phyloP scores from a whole-genome alignment of 2,113 vertebrate genomes.

The Micromys minutus region DNA sequence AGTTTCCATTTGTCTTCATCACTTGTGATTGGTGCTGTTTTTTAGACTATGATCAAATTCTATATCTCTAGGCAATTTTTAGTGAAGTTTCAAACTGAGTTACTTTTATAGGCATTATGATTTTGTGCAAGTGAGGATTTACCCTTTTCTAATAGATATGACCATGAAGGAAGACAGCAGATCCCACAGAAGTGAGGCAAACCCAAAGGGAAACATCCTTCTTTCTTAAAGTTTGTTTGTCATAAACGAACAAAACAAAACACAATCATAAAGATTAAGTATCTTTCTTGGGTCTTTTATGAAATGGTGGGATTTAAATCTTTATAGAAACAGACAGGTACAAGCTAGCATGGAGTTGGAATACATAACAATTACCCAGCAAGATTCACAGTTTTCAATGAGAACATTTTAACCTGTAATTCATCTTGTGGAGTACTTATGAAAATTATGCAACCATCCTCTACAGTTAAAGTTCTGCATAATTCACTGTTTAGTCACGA shows the following conservation, averaged over 20 bases:
- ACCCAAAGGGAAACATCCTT: background rate
- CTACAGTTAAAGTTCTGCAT: background rate
- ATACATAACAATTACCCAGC: background rate
- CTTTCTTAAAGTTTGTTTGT: background rate
- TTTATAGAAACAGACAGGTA: background rate
- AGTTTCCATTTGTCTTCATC: background rate
- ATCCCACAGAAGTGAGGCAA: background rate
- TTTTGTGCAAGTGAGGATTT: background rate
- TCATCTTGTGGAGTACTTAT: background rate
- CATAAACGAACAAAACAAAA: background rate
- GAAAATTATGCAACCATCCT: background rate
- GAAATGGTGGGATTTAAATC: background rate
- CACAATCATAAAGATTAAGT: background rate
- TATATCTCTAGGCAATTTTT: background rate
- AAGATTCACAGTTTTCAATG: background rate
- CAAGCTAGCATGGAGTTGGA: background rate
- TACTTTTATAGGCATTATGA: background rate
- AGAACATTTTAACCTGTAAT: background rate
- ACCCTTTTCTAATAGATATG: background rate
- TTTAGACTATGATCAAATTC: background rate
- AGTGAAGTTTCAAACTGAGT: background rate
- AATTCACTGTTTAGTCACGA: background rate
- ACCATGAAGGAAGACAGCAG: background rate
- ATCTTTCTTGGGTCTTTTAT: background rate
- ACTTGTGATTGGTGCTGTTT: background rate